These are phyloP conservation scores for Ooceraea biroi DNA, from an alignment of 1,140 invertebrate species.

Conservation along the genomic window DNA sequence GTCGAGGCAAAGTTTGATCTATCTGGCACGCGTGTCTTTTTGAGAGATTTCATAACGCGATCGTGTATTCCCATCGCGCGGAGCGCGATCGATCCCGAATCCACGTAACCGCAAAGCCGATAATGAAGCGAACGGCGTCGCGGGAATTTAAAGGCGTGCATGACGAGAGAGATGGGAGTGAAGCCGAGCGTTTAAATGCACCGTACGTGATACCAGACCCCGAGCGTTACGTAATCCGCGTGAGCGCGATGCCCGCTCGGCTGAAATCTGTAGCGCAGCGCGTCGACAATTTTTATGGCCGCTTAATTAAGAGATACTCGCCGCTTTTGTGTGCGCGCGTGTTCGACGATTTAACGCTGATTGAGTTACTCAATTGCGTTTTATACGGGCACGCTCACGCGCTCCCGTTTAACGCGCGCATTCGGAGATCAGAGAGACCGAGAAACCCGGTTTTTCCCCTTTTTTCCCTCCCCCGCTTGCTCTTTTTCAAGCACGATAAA, in stretches of 20 bases:
- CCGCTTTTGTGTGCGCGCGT: not conserved
- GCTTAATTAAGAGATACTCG: conserved; percentile 59
- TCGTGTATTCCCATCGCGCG: conserved; percentile 63
- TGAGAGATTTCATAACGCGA: conserved; percentile 8
- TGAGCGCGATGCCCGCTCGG: not conserved
- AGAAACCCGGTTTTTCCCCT: conserved; percentile 26
- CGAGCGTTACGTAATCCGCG: conserved; percentile 35
- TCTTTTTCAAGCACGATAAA: not conserved
- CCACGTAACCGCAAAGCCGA: conserved; percentile 44
- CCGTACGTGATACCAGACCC: not conserved
- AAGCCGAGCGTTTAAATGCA: conserved; percentile 38
- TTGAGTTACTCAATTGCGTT: conserved; percentile 52
- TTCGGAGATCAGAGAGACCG: conserved; percentile 38
- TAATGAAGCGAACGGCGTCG: conserved; percentile 29
- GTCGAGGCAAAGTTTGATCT: not conserved
- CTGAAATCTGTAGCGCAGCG: conserved; percentile 34
- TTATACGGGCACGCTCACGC: not conserved
- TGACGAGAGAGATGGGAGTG: too few relatives aligned
- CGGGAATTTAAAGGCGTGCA: conserved; percentile 58
- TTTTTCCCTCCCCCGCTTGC: not conserved
- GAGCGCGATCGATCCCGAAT: conserved; percentile 38
- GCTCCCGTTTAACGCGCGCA: not conserved
- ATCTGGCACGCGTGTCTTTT: conserved; percentile 11
- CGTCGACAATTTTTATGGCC: conserved; percentile 49
- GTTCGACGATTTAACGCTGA: conserved; percentile 53